Base-by-base conservation (phyloP, 1,140 invertebrate genomes). In the Chironomus tepperi region DNA sequence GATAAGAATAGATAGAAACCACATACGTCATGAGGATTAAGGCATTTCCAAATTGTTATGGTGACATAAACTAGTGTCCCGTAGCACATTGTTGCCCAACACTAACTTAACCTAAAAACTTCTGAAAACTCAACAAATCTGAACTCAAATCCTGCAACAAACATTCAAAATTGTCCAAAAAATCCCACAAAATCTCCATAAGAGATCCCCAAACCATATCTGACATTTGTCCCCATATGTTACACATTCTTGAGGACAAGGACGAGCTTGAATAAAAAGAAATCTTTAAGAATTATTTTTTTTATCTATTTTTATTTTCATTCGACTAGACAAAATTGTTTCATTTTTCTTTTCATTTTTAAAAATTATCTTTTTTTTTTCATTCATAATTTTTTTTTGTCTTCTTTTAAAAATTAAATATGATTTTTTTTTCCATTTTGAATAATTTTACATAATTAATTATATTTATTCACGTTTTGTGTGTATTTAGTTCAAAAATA, bases 261-360 rank as follows among this genome's bases (percentile, higher is more conserved):
- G 24, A 34, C 24, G 12, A 57, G n/a, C 12, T 9, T 57, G n/a
- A 57, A 57, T 57, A 57, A 57, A 34, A 57, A 47, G 43, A 47
- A 43, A 47, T 15, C 43, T n/a, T 12, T 0, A 57, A 57, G 24
- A 34, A 34, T 34, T 34, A 15, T 57, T 15, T 15, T 47, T 57
- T 57, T 57, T 57, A 57, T 57, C 47, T 57, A 57, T 57, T 57
- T 57, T 57, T 57, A 57, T 57, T 57, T 57, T 57, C 47, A 57
- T 57, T 57, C 47, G 47, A 57, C 47, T 57, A 57, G 47, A 57
- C 47, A 57, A 57, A 57, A 57, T 57, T 57, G 47, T 57, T 57
- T 57, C 47, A 57, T 57, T n/a, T n/a, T 57, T 15, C 47, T 57
- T 34, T 34, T 34, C 24, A 34, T 34, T n/a, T n/a, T 57, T 57